Base-by-base conservation (phyloP, 2,888 invertebrate genomes). In the Drosophila merina region DNA sequence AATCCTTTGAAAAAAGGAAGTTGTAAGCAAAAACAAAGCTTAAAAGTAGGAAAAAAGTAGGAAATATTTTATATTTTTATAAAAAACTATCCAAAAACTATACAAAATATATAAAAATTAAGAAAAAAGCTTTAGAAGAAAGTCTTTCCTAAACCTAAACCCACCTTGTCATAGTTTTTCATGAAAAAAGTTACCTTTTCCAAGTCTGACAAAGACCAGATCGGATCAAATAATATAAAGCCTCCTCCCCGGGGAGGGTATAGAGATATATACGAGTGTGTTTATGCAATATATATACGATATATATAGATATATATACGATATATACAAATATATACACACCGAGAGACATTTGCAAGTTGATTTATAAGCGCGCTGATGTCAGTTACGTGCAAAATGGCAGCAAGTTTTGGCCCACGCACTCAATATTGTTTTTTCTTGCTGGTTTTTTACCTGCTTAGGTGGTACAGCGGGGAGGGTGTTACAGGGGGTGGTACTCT, bases 321-420 rank as follows among this genome's bases (percentile, higher is more conserved):
- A 20, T 1, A 20, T n/a, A 45, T 14, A 36, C 20, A 47, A 30
- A 25, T 48, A 56, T 26, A 40, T 36, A 68, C 42, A 68, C 42
- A 20, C 26, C 45, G 36, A 50, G 36, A 56, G 52, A 51, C 57
- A 82, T 82, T 85, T 79, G 79, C 83, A 79, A 77, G 79, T 83
- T 83, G 83, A 83, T 83, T 83, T 83, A 83, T 83, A 83, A 77
- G 74, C 83, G 64, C 75, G 81, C 84, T 83, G 83, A 83, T 83
- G 86, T 81, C 84, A 84, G 86, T 79, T 86, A 83, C 83, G 83
- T 83, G 83, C 69, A 69, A 73, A 74, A 72, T 72, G 72, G 72
- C 67, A 59, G 59, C 72, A 72, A 72, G 56, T 66, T 64, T 57
- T 54, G 64, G 52, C 59, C 50, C 72, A 57, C 72, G 85, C 81